Evolutionary conservation across 2,888 invertebrate genomes (phyloP), one percentile per base, ranked within the genome.

Genomic region (Polietes domitor): DNA sequence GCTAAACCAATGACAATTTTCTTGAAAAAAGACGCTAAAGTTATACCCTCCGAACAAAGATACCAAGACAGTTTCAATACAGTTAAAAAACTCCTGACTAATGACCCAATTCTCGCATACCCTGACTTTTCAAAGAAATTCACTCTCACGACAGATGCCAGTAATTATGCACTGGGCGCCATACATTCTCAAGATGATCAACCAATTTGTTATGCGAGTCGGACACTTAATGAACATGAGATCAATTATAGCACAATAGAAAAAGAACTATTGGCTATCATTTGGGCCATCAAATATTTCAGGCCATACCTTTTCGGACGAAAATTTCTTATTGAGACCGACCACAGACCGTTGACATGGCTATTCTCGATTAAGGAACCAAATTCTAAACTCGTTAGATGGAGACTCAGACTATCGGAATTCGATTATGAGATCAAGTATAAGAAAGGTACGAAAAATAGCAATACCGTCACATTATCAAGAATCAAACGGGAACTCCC

Each of bases 281-380:
- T 50, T 10, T 58, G 58, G 58, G 58, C 58, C 3, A 58, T 24
- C 0, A 58, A 58, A 58, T 37, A 37, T 12, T 37, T 37, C 37
- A 7, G 37, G 12, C 9, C 37, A 3, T 37, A 37, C 10, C 37
- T 37, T 12, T 63, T 32, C 19, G 63, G 75, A 19, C 17, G 53
- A n/a, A 77, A 71, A 47, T 71, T 77, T 17, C 19, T 28, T 10
- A 71, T 77, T 0, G 61, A 71, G 50, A 72, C 61, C 1, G 63
- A 78, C 17, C 77, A n/a, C 7, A 63, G 63, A 24, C 77, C 77
- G 0, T 32, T 78, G 10, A 78, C 71, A 37, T 50, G 70, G 77
- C 41, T 77, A 0, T 72, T 71, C n/a, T 71, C 77, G 3, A 50
- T 72, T 0, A 71, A 71, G 21, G 71, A 78, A 65, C 65, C 78